Evolutionary conservation across 2,888 invertebrate species (phyloP), one percentile per base, ranked within the genome.

Genomic region (Himalopsyche anomala): DNA sequence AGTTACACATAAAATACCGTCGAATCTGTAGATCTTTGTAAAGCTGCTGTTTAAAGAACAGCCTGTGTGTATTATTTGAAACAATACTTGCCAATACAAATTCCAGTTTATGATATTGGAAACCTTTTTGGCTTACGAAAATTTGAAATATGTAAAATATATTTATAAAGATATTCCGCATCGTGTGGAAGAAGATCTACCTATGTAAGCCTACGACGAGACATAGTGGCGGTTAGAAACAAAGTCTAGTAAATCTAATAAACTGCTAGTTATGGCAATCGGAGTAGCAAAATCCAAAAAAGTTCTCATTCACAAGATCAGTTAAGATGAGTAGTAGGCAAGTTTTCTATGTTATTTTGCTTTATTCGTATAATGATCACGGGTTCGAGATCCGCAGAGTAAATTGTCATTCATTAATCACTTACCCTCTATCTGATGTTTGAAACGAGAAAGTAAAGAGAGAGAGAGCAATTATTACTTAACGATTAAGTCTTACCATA

Each of bases 81-180:
- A 74, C 74, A 74, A 74, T 74, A 74, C 74, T 74, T 74, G 74
- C 74, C 74, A 74, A 74, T 74, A 38, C 36, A 74, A 74, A 74
- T 38, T 74, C 15, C 38, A 74, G 36, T 74, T 74, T 74, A 74
- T 15, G 74, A 74, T 74, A 74, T 74, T 74, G 74, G 74, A 36
- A 74, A 74, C 74, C 74, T 74, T 74, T 74, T 74, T 36, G 74
- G 38, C 74, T 74, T 36, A 36, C 38, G 36, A 74, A 15, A 38
- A 74, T 36, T 74, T 74, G 74, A 74, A 38, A 74, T 74, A 74
- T 74, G 28, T 74, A 74, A 74, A 74, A 74, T 36, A 38, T 38
- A 74, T 74, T 74, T 74, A 36, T 38, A 74, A 4, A 74, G 36
- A 15, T 36, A 74, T 74, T 74, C 15, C 74, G 74, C 36, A 74